Conservation (phyloP, 64 coral and sea anemone species). For the Orbicella faveolata region DNA sequence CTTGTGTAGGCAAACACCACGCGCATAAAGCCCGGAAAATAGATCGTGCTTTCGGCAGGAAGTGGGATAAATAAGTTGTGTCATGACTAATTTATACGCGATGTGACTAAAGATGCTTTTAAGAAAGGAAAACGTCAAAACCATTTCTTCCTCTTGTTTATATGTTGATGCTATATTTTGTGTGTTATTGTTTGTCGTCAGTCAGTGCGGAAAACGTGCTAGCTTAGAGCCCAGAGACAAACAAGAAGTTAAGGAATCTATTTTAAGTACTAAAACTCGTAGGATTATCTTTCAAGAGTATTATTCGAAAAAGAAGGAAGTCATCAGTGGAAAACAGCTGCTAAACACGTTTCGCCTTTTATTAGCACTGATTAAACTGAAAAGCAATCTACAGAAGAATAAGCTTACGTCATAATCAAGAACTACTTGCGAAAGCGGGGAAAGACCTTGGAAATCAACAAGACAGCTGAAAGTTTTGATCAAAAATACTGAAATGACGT, state of each 20-base stretch:
- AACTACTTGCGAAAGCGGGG: neutral
- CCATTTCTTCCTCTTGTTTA: neutral
- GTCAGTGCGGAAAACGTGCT: neutral
- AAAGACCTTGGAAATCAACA: neutral
- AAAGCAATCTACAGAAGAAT: neutral
- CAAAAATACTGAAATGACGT: neutral
- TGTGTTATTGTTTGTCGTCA: neutral
- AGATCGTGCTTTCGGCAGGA: neutral
- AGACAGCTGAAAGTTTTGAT: too few species aligned
- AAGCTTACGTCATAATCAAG: neutral
- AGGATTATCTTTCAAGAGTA: neutral
- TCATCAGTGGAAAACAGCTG: neutral
- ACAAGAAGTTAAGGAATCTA: neutral
- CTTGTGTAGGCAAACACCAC: neutral
- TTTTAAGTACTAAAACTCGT: neutral
- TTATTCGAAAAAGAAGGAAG: neutral
- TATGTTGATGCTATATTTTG: neutral
- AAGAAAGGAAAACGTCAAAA: neutral
- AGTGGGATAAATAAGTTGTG: slow-evolving; percentile 6
- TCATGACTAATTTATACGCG: neutral
- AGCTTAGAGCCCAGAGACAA: neutral
- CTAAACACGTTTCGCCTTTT: neutral
- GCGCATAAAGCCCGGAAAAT: neutral
- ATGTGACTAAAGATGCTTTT: neutral
- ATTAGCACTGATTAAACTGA: neutral